phyloP scores from a whole-genome alignment of 2,797 vertebrate species.

The Pangasius krempfi region DNA sequence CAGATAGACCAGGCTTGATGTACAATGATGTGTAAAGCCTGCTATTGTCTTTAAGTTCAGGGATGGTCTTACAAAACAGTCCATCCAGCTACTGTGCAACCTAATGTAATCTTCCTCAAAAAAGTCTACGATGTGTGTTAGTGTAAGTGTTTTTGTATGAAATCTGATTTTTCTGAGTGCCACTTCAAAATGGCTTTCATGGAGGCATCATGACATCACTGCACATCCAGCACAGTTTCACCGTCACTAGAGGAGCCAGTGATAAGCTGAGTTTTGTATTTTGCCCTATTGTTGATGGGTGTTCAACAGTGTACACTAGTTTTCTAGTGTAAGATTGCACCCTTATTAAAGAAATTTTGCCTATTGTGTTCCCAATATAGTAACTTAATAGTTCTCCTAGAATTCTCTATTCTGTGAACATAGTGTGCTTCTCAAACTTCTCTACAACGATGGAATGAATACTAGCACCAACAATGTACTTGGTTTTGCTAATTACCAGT shows the following conservation, averaged over 20 bases:
- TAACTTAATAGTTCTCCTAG: slow-evolving; percentile 1
- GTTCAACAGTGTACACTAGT: background rate
- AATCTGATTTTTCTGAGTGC: slow-evolving; percentile 18
- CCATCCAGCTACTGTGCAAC: background rate
- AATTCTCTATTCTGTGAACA: slow-evolving; percentile 5
- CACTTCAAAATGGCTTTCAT: slow-evolving; percentile 11
- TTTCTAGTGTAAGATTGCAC: slow-evolving; percentile 3
- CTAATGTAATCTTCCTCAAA: background rate
- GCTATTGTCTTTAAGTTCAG: background rate
- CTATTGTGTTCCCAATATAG: background rate
- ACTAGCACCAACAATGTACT: background rate
- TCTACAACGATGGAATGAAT: background rate
- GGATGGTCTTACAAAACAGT: background rate
- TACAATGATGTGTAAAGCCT: background rate
- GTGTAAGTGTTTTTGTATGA: background rate
- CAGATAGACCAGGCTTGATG: background rate
- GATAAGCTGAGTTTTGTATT: background rate
- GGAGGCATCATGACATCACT: slow-evolving; percentile 1
- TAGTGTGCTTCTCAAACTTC: slow-evolving; percentile 2
- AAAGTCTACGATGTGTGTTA: background rate
- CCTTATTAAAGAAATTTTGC: background rate
- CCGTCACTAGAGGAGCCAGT: background rate
- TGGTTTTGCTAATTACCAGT: slow-evolving; percentile 17
- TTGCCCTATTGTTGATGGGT: background rate
- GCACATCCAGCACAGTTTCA: slow-evolving; percentile 13